Evolutionary conservation across 2,888 invertebrate species (phyloP).

Genomic region (Cylindroiulus punctatus): DNA sequence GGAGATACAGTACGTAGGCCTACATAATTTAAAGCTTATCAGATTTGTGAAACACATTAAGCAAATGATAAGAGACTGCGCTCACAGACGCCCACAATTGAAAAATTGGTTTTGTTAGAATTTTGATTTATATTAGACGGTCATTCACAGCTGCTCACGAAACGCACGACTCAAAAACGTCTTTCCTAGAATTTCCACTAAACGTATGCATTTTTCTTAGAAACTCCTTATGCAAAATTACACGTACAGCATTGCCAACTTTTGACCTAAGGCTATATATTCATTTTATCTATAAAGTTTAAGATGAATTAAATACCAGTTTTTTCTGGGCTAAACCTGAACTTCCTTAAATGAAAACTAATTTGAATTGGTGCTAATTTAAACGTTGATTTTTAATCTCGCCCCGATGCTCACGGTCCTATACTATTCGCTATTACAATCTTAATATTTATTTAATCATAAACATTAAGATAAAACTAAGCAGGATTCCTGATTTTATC

Average conservation of each 20-base stretch:
- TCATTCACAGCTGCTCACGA: constrained; percentile 41
- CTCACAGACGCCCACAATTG: not conserved
- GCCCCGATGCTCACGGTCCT: not conserved
- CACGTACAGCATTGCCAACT: not conserved
- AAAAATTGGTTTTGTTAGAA: not conserved
- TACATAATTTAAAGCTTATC: not conserved
- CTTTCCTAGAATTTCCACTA: not conserved
- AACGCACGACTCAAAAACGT: constrained; percentile 12
- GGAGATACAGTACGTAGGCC: not conserved
- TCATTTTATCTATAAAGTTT: not conserved
- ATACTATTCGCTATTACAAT: not conserved
- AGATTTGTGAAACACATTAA: not conserved
- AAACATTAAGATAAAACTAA: not conserved
- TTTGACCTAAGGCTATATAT: not conserved
- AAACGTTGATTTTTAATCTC: not conserved
- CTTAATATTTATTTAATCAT: not conserved
- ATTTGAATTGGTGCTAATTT: not conserved
- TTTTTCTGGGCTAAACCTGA: not conserved
- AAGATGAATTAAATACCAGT: not conserved
- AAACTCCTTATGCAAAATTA: not conserved
- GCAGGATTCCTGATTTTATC: not conserved
- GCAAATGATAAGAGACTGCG: not conserved
- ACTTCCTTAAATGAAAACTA: not conserved
- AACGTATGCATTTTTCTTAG: not conserved
- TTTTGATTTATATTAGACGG: constrained; percentile 36